A percentile compares a stretch with the other conserved stretches of the same genome.
These are phyloP conservation scores for Motacilla tschutschensis DNA, from an alignment of 2,113 vertebrate species.

Conservation along the genomic window DNA sequence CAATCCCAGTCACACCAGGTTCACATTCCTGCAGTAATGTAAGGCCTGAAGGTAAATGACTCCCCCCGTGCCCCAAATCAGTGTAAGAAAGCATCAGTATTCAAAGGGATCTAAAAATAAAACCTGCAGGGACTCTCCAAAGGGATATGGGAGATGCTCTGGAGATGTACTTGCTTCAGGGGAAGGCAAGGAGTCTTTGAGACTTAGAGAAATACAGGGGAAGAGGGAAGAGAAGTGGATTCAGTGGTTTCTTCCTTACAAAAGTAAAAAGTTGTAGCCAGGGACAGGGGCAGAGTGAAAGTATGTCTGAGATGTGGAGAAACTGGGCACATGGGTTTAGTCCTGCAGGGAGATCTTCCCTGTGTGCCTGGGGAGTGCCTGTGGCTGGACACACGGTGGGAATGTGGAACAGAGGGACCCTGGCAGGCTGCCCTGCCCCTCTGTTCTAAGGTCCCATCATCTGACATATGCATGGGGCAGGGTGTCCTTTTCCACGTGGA, in stretches of 20 bases:
- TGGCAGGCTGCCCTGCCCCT: not conserved
- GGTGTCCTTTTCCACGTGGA: not conserved
- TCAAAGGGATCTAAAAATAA: conserved; percentile 23
- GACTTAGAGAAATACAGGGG: not conserved
- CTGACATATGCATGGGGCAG: rapidly evolving
- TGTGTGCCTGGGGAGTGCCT: not conserved
- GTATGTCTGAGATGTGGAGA: not conserved
- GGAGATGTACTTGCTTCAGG: conserved; percentile 2
- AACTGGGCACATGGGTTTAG: not conserved
- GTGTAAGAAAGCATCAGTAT: not conserved
- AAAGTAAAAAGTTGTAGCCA: not conserved
- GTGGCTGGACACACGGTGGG: rapidly evolving
- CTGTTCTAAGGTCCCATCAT: not conserved
- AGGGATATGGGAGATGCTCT: not conserved
- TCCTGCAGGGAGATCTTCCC: not conserved
- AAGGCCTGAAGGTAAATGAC: conserved; percentile 6
- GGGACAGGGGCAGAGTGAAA: not conserved
- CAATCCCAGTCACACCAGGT: not conserved
- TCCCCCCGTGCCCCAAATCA: not conserved
- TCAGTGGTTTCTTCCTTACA: not conserved
- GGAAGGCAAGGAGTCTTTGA: not conserved
- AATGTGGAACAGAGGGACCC: not conserved
- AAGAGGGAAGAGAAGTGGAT: not conserved
- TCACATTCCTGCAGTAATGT: not conserved
- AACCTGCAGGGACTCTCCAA: not conserved